Evolutionary conservation across 2,113 vertebrate genomes (phyloP).

Genomic region (Proterorhinus semilunaris): DNA sequence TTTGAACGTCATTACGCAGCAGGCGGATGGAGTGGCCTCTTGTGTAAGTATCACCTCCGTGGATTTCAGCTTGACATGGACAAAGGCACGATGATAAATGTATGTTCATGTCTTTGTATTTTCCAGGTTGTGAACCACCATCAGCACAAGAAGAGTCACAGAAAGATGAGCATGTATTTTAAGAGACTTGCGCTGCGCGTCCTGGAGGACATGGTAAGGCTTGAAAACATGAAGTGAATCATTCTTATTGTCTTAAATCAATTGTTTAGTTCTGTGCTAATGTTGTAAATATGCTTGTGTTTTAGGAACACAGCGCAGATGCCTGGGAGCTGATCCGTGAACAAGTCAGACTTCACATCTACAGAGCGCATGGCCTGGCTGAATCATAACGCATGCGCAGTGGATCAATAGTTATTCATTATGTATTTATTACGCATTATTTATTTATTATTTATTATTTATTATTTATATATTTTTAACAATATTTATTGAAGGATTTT

Average conservation of each 20-base stretch:
- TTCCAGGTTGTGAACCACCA: constrained; percentile 11
- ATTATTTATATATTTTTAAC: background rate
- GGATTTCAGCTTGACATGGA: background rate
- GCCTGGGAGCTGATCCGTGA: constrained; percentile 67
- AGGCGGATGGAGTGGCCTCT: constrained; percentile 40
- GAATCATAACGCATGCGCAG: constrained; percentile 4
- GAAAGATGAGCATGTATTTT: constrained; percentile 58
- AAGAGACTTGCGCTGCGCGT: constrained; percentile 36
- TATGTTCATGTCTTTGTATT: background rate
- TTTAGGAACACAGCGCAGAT: constrained; percentile 49
- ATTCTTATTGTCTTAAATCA: too few species aligned
- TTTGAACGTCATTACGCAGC: constrained; percentile 36
- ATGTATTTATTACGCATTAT: background rate
- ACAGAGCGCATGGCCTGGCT: constrained; percentile 36
- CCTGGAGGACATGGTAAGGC: constrained; percentile 34
- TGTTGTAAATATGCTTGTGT: background rate
- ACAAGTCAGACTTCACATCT: constrained; percentile 42
- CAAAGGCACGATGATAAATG: background rate
- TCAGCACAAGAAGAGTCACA: constrained; percentile 37
- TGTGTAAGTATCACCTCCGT: constrained; percentile 54
- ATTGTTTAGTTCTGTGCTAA: rapidly evolving
- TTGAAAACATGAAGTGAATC: background rate
- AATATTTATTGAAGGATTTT: too few species aligned
- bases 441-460: background rate
- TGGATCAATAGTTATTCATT: background rate